Conservation (phyloP, 2,113 vertebrate genomes). For the Peucedramus taeniatus region DNA sequence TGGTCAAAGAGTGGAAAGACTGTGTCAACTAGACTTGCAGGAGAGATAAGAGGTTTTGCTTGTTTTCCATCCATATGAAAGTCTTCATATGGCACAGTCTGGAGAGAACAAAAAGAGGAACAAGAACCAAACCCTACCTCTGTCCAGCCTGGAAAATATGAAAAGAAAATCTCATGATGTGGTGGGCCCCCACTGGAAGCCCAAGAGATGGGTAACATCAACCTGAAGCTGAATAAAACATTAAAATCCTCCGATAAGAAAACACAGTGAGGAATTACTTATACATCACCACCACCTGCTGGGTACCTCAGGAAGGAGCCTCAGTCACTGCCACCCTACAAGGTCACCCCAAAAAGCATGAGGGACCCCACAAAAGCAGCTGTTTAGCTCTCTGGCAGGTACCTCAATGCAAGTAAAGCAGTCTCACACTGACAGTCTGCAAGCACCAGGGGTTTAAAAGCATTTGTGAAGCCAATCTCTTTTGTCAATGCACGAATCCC, state of each 20-base stretch:
- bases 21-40: background rate
- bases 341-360: background rate
- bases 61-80: background rate
- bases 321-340: background rate
- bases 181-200: background rate
- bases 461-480: background rate
- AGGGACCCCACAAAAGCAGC: background rate
- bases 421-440: background rate
- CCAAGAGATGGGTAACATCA: accelerated
- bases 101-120: background rate
- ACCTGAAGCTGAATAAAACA: background rate
- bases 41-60: background rate
- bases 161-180: background rate
- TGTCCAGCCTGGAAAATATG: background rate
- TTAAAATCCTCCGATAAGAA: conserved; percentile 50
- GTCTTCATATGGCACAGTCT: background rate
- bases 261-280: background rate
- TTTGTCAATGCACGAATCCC: background rate
- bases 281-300: conserved; percentile 53
- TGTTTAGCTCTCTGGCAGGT: background rate
- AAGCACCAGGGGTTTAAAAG: background rate
- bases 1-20: background rate
- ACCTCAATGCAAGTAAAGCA: accelerated
- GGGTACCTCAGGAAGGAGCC: background rate
- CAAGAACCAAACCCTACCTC: background rate